Base-by-base conservation (phyloP, 2,888 invertebrate species). In the Dione vanillae region DNA sequence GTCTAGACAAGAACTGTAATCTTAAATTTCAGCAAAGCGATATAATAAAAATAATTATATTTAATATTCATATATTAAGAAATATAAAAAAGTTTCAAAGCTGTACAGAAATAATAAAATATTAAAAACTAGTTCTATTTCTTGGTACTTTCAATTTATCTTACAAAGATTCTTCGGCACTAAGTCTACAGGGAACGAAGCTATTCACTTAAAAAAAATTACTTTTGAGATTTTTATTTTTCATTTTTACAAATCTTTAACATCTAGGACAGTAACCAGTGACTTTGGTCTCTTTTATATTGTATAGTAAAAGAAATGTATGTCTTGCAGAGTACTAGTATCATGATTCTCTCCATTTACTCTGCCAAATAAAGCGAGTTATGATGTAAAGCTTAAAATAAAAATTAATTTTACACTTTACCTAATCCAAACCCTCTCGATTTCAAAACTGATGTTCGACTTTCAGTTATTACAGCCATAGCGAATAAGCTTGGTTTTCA, bases 1-100 rank as follows among this genome's bases (percentile, higher is more conserved):
- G 68, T 69, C 68, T 68, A 68, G 68, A 68, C 68, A 52, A 54
- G 37, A 54, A 27, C 27, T 27, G 27, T 2, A 47, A 62, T 43
- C 3, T 35, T 16, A 19, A 49, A 19, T 62, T 68, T 68, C 19
- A 68, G 54, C 7, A 11, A 67, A n/a, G 59, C 27, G 51, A 43
- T 41, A 37, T 35, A 59, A 59, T 51, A 61, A 52, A 51, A 67
- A 9, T 51, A 52, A 51, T 52, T 66, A 56, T 37, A 66, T 56
- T 56, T 45, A 19, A 43, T 54, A 45, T 9, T 65, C 12, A 41
- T 54, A 54, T 43, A 27, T 10, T 19, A 14, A 56, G 19, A 66
- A 64, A 47, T 19, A 35, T 43, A 49, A 64, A 64, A 37, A 9
- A 64, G 19, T 49, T 49, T 64, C 35, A 64, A 64, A 40, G 37